Conservation (phyloP, 1,140 invertebrate species). For the Drosophila arawakana region DNA sequence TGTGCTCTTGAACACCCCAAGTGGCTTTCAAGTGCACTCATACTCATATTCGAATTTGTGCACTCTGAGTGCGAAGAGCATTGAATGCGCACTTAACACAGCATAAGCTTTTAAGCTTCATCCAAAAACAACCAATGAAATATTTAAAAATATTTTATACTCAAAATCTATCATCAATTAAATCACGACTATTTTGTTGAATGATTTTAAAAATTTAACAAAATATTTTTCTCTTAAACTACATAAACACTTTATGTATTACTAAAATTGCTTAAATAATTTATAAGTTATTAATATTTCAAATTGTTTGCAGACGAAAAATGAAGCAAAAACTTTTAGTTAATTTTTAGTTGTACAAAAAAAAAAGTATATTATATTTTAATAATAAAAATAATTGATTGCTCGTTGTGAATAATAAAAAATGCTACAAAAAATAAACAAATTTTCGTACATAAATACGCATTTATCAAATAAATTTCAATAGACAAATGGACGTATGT, state of each 20-base stretch:
- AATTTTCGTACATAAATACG: too few relatives aligned
- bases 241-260: too few relatives aligned
- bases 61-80: conserved; percentile 6
- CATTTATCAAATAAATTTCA: too few relatives aligned
- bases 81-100: conserved; percentile 22
- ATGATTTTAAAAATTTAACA: too few relatives aligned
- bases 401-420: background rate
- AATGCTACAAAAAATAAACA: background rate
- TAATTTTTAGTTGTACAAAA: too few relatives aligned
- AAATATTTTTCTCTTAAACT: too few relatives aligned
- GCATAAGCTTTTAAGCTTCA: background rate
- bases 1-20: background rate
- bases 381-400: background rate
- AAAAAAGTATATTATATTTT: background rate
- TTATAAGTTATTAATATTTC: too few relatives aligned
- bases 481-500: conserved; percentile 19
- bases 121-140: background rate
- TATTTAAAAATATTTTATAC: background rate
- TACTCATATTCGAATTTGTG: conserved; percentile 13
- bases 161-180: background rate
- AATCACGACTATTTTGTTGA: background rate
- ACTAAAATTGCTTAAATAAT: too few relatives aligned
- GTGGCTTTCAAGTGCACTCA: conserved; percentile 22
- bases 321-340: too few relatives aligned
- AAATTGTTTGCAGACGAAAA: too few relatives aligned